Base-by-base conservation (phyloP, 2,797 vertebrate species). In the Ctenochaetus hawaiiensis region DNA sequence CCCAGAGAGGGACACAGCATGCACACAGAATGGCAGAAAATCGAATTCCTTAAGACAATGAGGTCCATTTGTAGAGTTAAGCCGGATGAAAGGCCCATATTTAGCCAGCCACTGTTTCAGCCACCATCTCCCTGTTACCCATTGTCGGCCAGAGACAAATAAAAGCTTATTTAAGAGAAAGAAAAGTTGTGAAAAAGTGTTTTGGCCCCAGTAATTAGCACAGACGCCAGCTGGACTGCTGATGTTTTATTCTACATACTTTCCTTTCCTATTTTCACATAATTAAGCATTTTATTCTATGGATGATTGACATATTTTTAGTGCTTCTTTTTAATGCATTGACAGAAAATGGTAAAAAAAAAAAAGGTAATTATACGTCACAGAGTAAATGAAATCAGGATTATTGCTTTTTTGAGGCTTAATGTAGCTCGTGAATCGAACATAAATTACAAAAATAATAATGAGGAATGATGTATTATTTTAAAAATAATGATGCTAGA, bases 41-140 rank as follows among this genome's bases (percentile, higher is more conserved):
- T 94, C 88, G 73, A 91, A 95, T 95, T 94, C 87, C 92, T 94
- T 88, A 76, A 94, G 92, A 96, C 93, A 95, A 95, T 94, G 92
- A 95, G 92, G 91, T 92, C 91, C 91, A 94, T 95, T 95, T 95
- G 92, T 91, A 87, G 86, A 88, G 93, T 94, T 93, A 89, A 91
- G 88, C 93, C 58, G 84, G 89, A 94, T 94, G 91, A 95, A 95
- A 95, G 89, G 75, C 86, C 87, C 89, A 87, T 85, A 90, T 93
- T 94, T 92, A 93, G 84, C 88, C 60, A 69, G 77, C 39, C 71
- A 72, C 54, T 75, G 84, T 90, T 90, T 86, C 83, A 85, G 83
- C 72, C 67, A 72, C 83, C 78, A 76, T 85, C 70, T 80, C 81
- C 75, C 75, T 54, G 47, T 80, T 89, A 80, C 37, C 65, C 72